A percentile compares a stretch with the other conserved stretches of the same genome.
Conservation (phyloP, 2,888 invertebrate genomes). For the Scotopteryx bipunctaria region DNA sequence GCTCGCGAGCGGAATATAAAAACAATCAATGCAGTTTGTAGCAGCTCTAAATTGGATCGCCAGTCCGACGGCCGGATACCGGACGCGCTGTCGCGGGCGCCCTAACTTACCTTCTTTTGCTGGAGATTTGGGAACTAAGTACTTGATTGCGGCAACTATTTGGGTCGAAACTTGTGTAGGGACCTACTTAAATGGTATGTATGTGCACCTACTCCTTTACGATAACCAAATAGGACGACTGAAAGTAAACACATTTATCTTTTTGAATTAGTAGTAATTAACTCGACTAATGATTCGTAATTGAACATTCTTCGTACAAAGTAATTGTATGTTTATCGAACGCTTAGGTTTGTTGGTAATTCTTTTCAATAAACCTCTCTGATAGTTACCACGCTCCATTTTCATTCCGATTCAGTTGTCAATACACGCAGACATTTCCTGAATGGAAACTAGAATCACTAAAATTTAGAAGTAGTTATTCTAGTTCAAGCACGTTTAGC, state of each 20-base stretch:
- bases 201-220: too few relatives aligned
- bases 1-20: conserved; percentile 77
- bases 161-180: neutral
- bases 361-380: too few relatives aligned
- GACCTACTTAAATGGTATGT: too few relatives aligned
- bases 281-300: too few relatives aligned
- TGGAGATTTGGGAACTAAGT: neutral
- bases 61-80: conserved; percentile 67
- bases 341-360: too few relatives aligned
- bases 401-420: conserved; percentile 4
- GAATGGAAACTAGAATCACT: conserved; percentile 18
- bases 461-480: conserved; percentile 24
- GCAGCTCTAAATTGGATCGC: conserved; percentile 75
- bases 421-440: conserved; percentile 19
- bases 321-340: too few relatives aligned
- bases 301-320: too few relatives aligned
- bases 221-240: too few relatives aligned
- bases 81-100: conserved; percentile 63
- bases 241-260: too few relatives aligned
- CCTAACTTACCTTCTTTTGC: conserved; percentile 41
- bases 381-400: neutral
- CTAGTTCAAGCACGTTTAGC: conserved; percentile 25
- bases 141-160: neutral
- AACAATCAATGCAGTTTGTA: conserved; percentile 80
- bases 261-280: too few relatives aligned